A percentile compares a stretch with the other conserved stretches of the same genome.
Conservation (phyloP, 2,888 invertebrate genomes). For the Hemaris fuciformis region DNA sequence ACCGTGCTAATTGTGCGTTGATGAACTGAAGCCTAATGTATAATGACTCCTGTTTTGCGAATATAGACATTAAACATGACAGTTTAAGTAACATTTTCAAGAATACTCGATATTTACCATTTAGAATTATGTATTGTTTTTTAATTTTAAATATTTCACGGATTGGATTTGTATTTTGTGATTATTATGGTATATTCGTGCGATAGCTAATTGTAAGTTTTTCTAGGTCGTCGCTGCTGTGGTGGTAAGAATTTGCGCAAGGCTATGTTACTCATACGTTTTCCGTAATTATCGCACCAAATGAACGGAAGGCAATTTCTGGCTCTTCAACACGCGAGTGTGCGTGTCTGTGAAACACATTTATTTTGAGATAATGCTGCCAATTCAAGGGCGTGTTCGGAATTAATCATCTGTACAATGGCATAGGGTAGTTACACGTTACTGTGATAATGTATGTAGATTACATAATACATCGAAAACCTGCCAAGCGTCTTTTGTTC, state of each 20-base stretch:
- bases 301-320: slow-evolving; percentile 47
- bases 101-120: neutral
- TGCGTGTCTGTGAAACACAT: slow-evolving; percentile 43
- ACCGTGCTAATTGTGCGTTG: slow-evolving; percentile 6
- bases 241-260: slow-evolving; percentile 47
- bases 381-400: slow-evolving; percentile 49
- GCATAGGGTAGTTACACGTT: neutral
- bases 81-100: neutral
- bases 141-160: neutral
- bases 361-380: slow-evolving; percentile 56
- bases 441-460: neutral
- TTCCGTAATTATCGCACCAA: slow-evolving; percentile 59
- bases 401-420: neutral
- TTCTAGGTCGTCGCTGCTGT: slow-evolving; percentile 54
- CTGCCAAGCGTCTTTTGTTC: neutral
- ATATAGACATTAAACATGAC: neutral
- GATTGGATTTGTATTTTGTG: slow-evolving; percentile 17
- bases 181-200: slow-evolving; percentile 28
- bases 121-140: neutral
- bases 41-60: neutral
- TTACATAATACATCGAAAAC: neutral
- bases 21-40: neutral
- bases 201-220: slow-evolving; percentile 43
- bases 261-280: slow-evolving; percentile 50
- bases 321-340: slow-evolving; percentile 50